Conservation (phyloP, 2,797 vertebrate genomes). For the Prionace glauca region DNA sequence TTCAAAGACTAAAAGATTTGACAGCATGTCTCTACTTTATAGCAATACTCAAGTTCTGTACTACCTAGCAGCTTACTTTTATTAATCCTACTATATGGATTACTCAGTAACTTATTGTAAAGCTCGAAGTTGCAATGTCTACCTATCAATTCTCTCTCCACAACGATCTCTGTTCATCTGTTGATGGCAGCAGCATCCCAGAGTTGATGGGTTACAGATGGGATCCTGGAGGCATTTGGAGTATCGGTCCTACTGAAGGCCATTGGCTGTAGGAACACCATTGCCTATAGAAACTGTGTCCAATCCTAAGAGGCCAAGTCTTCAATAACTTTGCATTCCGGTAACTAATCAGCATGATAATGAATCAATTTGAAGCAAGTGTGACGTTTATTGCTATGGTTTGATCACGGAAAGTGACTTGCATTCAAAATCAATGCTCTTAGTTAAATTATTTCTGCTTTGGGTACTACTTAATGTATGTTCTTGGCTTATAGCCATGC, state of each 20-base stretch:
- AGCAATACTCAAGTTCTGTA: no score
- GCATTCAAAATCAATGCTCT: not conserved
- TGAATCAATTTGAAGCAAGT: constrained; percentile 14
- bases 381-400: not conserved
- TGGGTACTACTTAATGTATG: not conserved
- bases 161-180: not conserved
- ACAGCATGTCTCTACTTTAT: no score
- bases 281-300: not conserved
- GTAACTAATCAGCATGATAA: not conserved
- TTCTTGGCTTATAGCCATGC: not conserved
- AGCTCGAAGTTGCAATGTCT: not conserved
- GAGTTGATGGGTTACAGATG: not conserved
- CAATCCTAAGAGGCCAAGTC: not conserved
- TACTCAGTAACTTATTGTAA: not conserved
- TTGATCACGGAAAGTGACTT: not conserved
- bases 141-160: no score
- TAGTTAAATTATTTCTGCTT: not conserved
- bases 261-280: not conserved
- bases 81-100: not conserved
- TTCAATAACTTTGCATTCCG: not conserved
- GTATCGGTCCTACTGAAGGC: not conserved
- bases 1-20: no score
- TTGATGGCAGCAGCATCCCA: not conserved
- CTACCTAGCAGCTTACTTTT: no score
- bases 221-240: not conserved